Evolutionary conservation across 2,888 invertebrate species (phyloP).

Genomic region (Agrotis segetum): DNA sequence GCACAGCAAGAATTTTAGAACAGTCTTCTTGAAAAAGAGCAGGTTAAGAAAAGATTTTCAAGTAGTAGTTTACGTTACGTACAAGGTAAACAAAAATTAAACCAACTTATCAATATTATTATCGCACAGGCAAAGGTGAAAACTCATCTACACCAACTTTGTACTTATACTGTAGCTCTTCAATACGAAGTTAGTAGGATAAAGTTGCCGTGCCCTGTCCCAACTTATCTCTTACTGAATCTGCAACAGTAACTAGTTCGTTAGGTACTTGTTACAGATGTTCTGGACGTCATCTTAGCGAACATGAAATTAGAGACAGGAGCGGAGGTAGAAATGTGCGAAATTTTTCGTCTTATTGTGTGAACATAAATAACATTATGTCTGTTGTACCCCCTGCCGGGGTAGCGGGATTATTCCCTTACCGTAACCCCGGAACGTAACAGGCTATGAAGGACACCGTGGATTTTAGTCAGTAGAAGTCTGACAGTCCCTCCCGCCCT

Average conservation of each 20-base stretch:
- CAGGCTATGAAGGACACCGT: too few relatives aligned
- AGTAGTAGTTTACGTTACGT: neutral
- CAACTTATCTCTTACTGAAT: conserved; percentile 15
- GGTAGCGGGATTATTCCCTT: too few relatives aligned
- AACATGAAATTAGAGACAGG: too few relatives aligned
- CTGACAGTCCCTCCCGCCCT: too few relatives aligned
- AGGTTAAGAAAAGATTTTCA: neutral
- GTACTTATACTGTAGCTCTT: neutral
- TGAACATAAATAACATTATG: too few relatives aligned
- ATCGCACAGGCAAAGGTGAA: conserved; percentile 8
- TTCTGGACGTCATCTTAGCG: too few relatives aligned
- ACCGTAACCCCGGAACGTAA: too few relatives aligned
- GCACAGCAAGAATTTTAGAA: neutral
- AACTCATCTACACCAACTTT: neutral
- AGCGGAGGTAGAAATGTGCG: too few relatives aligned
- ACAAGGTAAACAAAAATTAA: neutral
- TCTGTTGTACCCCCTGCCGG: too few relatives aligned
- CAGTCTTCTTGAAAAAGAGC: neutral
- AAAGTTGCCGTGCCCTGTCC: neutral
- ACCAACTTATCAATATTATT: neutral
- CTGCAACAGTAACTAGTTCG: conserved; percentile 7
- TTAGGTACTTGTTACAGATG: neutral
- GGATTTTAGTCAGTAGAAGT: too few relatives aligned
- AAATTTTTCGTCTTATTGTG: too few relatives aligned
- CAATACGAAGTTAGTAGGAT: neutral